A percentile compares a stretch with the other conserved stretches of the same genome.
Conservation (phyloP, 2,888 invertebrate species). For the Asteroscopus sphinx region DNA sequence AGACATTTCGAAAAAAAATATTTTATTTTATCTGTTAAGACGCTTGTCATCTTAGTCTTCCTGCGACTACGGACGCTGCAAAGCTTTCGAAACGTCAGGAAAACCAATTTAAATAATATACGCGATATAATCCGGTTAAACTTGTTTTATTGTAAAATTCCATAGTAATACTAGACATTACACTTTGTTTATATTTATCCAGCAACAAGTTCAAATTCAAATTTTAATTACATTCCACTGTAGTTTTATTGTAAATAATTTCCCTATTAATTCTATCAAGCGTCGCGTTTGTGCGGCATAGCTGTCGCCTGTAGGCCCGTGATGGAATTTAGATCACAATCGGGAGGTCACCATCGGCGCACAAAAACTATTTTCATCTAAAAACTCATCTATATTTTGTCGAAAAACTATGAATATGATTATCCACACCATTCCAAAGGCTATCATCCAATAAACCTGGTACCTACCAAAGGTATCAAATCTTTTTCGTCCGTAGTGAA, state of each 20-base stretch:
- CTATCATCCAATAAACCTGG: slow-evolving; percentile 88
- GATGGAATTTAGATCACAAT: slow-evolving; percentile 66
- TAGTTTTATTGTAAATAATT: slow-evolving; percentile 3
- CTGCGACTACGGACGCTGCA: too few relatives aligned
- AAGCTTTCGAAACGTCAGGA: too few relatives aligned
- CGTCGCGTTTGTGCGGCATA: slow-evolving; percentile 26
- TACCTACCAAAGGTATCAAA: slow-evolving; percentile 88
- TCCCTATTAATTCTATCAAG: slow-evolving; percentile 38
- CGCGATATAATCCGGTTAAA: too few relatives aligned
- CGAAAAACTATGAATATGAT: slow-evolving; percentile 88
- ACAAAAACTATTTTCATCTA: slow-evolving; percentile 73
- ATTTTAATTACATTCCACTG: not conserved
- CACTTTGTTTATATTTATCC: not conserved
- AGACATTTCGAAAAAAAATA: too few relatives aligned
- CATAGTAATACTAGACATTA: not conserved
- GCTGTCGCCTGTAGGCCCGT: slow-evolving; percentile 53
- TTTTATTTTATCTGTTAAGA: too few relatives aligned
- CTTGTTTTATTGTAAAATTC: too few relatives aligned
- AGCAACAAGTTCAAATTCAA: not conserved
- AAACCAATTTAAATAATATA: too few relatives aligned
- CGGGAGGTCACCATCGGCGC: slow-evolving; percentile 63
- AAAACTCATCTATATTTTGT: slow-evolving; percentile 77
- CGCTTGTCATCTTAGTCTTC: too few relatives aligned
- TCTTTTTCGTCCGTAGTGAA: slow-evolving; percentile 89
- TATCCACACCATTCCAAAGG: slow-evolving; percentile 88